A percentile compares a stretch with the other conserved stretches of the same genome.
These are phyloP conservation scores for Centropus bengalensis DNA, from an alignment of 2,113 vertebrate genomes.

Conservation along the genomic window DNA sequence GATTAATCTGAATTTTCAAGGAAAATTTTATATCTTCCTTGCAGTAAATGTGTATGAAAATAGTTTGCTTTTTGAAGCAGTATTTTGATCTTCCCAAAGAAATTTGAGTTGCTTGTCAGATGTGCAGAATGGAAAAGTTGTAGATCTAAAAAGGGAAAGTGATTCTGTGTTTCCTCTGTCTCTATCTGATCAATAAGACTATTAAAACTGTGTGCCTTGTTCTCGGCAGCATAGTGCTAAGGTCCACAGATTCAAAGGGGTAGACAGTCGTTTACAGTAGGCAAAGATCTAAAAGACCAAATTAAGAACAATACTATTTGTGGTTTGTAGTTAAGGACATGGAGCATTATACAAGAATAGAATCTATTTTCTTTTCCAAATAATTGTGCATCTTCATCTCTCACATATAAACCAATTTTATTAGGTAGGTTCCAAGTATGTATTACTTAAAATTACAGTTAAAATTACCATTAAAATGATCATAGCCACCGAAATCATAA, in stretches of 20 bases:
- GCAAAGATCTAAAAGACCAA: neutral
- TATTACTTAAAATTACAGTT: neutral
- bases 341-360: neutral
- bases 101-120: neutral
- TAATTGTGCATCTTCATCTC: neutral
- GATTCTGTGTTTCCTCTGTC: neutral
- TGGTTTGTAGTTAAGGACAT: neutral
- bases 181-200: neutral
- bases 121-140: neutral
- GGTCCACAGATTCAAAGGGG: neutral
- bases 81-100: neutral
- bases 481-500: neutral
- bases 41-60: neutral
- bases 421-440: neutral
- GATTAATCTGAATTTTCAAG: neutral
- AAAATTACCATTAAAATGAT: neutral
- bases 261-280: neutral
- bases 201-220: neutral
- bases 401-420: neutral
- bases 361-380: neutral
- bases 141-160: neutral
- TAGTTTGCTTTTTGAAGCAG: neutral
- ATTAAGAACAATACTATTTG: neutral
- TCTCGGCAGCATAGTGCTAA: neutral
- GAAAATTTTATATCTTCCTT: neutral